Percentiles rank a stretch among this genome's conserved stretches.
These are phyloP conservation scores for Scolopax mira DNA, from an alignment of 2,113 vertebrate species.

Conservation along the genomic window DNA sequence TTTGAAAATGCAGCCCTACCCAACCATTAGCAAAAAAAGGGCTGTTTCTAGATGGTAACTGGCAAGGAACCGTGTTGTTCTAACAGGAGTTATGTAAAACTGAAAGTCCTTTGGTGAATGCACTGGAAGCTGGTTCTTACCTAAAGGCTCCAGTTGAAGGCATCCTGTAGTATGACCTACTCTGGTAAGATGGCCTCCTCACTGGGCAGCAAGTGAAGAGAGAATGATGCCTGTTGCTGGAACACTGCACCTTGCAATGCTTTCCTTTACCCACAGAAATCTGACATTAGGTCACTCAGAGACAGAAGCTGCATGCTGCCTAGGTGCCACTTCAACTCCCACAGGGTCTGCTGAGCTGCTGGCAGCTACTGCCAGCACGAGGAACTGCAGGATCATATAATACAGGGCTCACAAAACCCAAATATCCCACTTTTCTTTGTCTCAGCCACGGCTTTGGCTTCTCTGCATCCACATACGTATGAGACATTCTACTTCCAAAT, in stretches of 20 bases:
- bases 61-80: not conserved
- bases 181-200: not conserved
- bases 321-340: not conserved
- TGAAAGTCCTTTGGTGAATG: not conserved
- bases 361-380: not conserved
- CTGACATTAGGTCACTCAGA: not conserved
- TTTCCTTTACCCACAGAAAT: not conserved
- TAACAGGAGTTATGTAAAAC: accelerated
- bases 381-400: not conserved
- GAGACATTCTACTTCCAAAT: not conserved
- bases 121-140: not conserved
- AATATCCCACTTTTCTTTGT: not conserved
- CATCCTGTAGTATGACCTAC: not conserved
- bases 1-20: not conserved
- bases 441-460: not conserved
- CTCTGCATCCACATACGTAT: not conserved
- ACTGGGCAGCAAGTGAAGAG: not conserved
- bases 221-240: not conserved
- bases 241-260: not conserved
- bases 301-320: not conserved
- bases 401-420: not conserved
- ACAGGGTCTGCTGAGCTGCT: not conserved
- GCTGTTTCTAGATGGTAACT: not conserved
- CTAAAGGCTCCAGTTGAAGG: not conserved
- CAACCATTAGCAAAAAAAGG: not conserved